Evolutionary conservation across 2,797 vertebrate species (phyloP).

Genomic region (Coregonus suidteri): DNA sequence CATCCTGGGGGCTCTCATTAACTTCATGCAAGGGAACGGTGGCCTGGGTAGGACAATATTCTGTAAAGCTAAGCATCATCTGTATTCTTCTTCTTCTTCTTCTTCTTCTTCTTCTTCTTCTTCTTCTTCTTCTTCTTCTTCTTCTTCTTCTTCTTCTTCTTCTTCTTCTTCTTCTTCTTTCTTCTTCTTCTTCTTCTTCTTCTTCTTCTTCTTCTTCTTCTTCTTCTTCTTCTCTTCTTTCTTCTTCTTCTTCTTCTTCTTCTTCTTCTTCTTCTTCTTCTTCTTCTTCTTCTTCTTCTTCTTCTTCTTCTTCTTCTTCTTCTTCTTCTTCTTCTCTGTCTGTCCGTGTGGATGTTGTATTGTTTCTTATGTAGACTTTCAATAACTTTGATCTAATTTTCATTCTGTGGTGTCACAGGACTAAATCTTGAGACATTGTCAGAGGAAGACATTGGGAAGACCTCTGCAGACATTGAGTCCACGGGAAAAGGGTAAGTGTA

Average conservation of each 20-base stretch:
- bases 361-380: neutral
- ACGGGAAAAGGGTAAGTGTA: neutral
- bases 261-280: too few relatives aligned
- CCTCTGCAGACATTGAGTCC: neutral
- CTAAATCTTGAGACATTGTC: neutral
- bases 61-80: neutral
- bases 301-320: too few relatives aligned
- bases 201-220: too few relatives aligned
- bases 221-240: too few relatives aligned
- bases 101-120: too few relatives aligned
- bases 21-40: conserved; percentile 53
- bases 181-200: too few relatives aligned
- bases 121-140: too few relatives aligned
- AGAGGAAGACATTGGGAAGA: neutral
- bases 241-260: too few relatives aligned
- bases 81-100: neutral
- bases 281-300: too few relatives aligned
- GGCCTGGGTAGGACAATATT: conserved; percentile 21
- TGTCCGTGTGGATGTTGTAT: neutral
- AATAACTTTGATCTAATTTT: neutral
- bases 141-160: too few relatives aligned
- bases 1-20: conserved; percentile 64
- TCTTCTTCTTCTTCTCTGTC: neutral
- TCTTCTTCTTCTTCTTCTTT: too few relatives aligned
- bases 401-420: neutral